Evolutionary conservation across 53 echinoderm and acorn worm species (phyloP).

Genomic region (Echinarachnius parma): DNA sequence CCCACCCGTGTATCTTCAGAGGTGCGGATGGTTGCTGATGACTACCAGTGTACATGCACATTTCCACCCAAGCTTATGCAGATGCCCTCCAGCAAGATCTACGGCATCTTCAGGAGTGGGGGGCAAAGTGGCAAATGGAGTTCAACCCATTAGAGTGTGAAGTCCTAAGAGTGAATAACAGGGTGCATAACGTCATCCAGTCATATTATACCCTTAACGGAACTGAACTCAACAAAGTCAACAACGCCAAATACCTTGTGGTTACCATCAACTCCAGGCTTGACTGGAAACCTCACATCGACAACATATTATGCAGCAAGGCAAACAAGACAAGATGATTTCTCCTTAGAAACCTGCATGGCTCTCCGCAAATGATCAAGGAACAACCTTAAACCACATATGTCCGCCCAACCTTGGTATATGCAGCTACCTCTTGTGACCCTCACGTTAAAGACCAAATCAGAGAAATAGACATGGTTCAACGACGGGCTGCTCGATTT

Average conservation of each 20-base stretch:
- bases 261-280: conserved; percentile 49
- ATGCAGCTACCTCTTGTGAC: conserved; percentile 42
- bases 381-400: conserved; percentile 45
- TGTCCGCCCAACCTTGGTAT: conserved; percentile 42
- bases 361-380: conserved; percentile 26
- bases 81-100: conserved; percentile 12
- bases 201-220: conserved; percentile 6
- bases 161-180: conserved; percentile 30
- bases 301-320: conserved; percentile 46
- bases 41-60: background rate
- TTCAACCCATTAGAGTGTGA: conserved; percentile 21
- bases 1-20: conserved; percentile 2
- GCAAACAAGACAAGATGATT: conserved; percentile 45
- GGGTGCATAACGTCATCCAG: conserved; percentile 18
- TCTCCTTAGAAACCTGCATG: conserved; percentile 34
- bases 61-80: background rate
- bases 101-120: background rate
- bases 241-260: conserved; percentile 34
- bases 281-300: conserved; percentile 40
- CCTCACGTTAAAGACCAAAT: conserved; percentile 43
- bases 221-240: conserved; percentile 2
- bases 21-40: conserved; percentile 16
- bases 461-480: conserved; percentile 28
- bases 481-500: conserved; percentile 46
- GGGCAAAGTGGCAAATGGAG: background rate